Evolutionary conservation across 2,113 vertebrate genomes (phyloP), one percentile per base, ranked within the genome.

Genomic region (Hyla sarda): DNA sequence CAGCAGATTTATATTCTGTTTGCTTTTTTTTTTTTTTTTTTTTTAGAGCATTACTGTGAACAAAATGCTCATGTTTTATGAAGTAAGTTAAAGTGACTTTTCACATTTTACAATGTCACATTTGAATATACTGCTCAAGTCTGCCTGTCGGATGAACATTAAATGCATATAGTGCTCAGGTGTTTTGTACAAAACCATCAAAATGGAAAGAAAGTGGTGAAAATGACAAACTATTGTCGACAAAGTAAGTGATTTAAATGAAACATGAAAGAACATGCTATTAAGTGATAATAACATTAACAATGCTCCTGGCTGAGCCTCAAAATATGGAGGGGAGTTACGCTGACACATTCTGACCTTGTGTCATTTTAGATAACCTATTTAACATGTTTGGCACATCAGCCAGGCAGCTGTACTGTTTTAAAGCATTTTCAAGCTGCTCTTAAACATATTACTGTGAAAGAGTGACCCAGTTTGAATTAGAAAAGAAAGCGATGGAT

Each of bases 341-440:
- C 60, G 69, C 69, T 87, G 85, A 87, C 85, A 82, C 67, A 87
- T 74, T 87, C 85, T 87, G 85, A 87, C 85, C 85, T 87, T 82
- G 77, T 82, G 85, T 87, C 85, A 87, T 74, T 82, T 87, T 71
- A 50, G 37, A 87, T 87, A 82, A 87, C 77, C 85, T 72, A 82
- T 82, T 82, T 82, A 82, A 73, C 85, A 87, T 82, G 85, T 78
- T 74, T 87, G 85, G 77, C 78, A 87, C 85, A 87, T 87, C 78
- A 87, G 67, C 85, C 85, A 82, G 85, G 85, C 85, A 87, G 85
- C 85, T 74, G 77, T 62, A 87, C 67, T 74, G 54, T 87, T 87
- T 73, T 82, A 87, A 74, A 87, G 62, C 85, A 82, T 82, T 82
- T 87, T 82, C 67, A 87, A 87, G 85, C 78, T 87, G 85, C 78